A percentile compares a stretch with the other conserved stretches of the same genome.
These are phyloP conservation scores for Neuroterus valhalla DNA, from an alignment of 1,140 invertebrate species.

Conservation along the genomic window DNA sequence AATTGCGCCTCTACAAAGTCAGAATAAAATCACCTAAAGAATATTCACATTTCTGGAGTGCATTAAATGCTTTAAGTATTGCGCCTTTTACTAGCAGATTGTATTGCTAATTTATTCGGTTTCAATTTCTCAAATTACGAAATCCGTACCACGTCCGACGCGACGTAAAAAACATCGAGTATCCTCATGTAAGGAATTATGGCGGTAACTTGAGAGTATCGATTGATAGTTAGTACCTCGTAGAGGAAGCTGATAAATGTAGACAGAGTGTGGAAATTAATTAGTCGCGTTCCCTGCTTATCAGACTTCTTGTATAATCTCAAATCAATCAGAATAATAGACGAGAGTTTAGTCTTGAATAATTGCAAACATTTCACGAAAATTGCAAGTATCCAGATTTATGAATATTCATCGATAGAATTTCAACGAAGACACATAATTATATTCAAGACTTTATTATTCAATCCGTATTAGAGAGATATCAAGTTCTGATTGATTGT, in stretches of 20 bases:
- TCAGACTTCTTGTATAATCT: constrained; percentile 10
- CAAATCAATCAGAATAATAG: constrained; percentile 6
- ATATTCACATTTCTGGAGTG: too few relatives aligned
- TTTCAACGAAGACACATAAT: too few relatives aligned
- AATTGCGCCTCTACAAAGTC: too few relatives aligned
- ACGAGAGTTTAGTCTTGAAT: not conserved
- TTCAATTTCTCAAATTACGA: constrained; percentile 10
- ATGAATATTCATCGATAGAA: too few relatives aligned
- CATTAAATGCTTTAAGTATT: not conserved
- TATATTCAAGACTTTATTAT: too few relatives aligned
- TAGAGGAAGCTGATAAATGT: constrained; percentile 23
- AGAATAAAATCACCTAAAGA: too few relatives aligned
- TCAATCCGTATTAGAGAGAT: too few relatives aligned
- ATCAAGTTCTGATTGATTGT: too few relatives aligned
- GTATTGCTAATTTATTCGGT: not conserved
- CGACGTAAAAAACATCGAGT: constrained; percentile 27
- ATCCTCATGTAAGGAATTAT: constrained; percentile 37
- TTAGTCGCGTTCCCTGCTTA: constrained; percentile 19
- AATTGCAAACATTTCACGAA: too few relatives aligned
- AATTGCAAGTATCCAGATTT: too few relatives aligned
- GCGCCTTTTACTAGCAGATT: not conserved
- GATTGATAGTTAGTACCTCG: constrained; percentile 33
- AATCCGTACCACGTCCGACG: not conserved
- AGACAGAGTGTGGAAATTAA: constrained; percentile 27
- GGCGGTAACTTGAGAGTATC: constrained; percentile 34